phyloP scores from a whole-genome alignment of 2,888 invertebrate species.

The Leistus spinibarbis region DNA sequence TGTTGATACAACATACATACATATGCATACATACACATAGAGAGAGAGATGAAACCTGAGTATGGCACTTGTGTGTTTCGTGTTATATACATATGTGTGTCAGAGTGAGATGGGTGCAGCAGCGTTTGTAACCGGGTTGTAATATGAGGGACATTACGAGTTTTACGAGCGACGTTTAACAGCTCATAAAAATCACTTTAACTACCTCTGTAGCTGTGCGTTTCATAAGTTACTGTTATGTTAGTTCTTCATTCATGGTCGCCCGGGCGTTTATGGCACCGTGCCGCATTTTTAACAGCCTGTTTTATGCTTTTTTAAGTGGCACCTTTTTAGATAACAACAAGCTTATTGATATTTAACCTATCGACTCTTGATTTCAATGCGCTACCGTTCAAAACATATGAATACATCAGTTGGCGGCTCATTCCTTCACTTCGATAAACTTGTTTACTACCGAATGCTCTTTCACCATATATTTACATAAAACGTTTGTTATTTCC shows the following conservation, averaged over 20 bases:
- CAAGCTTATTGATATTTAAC: constrained; percentile 33
- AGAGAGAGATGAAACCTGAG: neutral
- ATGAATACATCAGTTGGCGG: neutral
- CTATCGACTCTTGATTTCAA: constrained; percentile 3
- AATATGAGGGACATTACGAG: constrained; percentile 56
- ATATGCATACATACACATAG: neutral
- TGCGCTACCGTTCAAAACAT: constrained; percentile 1
- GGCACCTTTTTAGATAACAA: constrained; percentile 44
- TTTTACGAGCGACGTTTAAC: constrained; percentile 58
- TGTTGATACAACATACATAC: constrained; percentile 21
- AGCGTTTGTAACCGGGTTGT: constrained; percentile 30
- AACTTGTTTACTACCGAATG: neutral
- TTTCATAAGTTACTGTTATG: constrained; percentile 55
- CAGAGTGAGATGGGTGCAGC: constrained; percentile 19
- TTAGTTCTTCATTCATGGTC: constrained; percentile 55
- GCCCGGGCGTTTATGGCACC: constrained; percentile 47
- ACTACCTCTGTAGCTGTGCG: constrained; percentile 56
- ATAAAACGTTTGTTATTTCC: neutral
- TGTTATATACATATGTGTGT: constrained; percentile 4
- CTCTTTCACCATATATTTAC: neutral
- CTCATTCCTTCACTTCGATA: neutral
- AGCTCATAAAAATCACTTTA: constrained; percentile 61
- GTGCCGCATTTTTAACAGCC: constrained; percentile 51
- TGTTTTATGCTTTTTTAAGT: constrained; percentile 56
- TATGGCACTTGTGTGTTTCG: neutral